phyloP scores from a whole-genome alignment of 2,888 invertebrate genomes.

The Athalia cordata region DNA sequence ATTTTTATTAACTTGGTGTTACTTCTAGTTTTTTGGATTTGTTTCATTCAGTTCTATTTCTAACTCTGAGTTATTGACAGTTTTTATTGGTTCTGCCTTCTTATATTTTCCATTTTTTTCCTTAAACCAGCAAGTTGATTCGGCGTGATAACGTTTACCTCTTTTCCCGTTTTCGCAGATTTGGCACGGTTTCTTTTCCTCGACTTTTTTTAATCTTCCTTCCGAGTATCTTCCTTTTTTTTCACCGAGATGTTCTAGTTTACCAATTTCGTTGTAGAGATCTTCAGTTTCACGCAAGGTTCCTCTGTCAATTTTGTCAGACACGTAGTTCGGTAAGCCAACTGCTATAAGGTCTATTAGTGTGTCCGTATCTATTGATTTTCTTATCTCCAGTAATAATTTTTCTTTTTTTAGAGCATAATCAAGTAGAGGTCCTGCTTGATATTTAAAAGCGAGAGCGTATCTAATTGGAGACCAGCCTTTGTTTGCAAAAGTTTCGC shows the following conservation, averaged over 20 bases:
- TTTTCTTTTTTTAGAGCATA: constrained; percentile 45
- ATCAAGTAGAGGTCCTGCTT: constrained; percentile 43
- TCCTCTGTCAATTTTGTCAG: constrained; percentile 44
- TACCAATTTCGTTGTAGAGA: constrained; percentile 54
- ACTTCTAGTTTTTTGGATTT: constrained; percentile 8
- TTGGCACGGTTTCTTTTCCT: constrained; percentile 51
- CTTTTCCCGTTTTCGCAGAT: constrained; percentile 47
- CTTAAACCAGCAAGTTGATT: constrained; percentile 56
- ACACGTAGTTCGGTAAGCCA: constrained; percentile 40
- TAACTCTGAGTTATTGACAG: constrained; percentile 35
- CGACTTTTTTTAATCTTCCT: background rate
- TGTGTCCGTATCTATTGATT: constrained; percentile 26
- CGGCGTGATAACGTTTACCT: constrained; percentile 46
- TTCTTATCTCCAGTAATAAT: constrained; percentile 39
- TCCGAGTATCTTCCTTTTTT: constrained; percentile 46
- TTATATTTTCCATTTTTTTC: constrained; percentile 48
- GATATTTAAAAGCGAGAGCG: constrained; percentile 40
- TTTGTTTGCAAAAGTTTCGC: constrained; percentile 41
- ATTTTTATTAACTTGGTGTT: constrained; percentile 21
- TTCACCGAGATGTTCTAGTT: constrained; percentile 50
- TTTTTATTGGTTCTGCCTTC: constrained; percentile 41
- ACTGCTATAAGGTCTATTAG: constrained; percentile 45
- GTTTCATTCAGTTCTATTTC: background rate
- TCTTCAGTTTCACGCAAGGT: constrained; percentile 41
- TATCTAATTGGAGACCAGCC: constrained; percentile 38